Evolutionary conservation across 2,797 vertebrate species (phyloP).

Genomic region (Lindbergichthys nudifrons): DNA sequence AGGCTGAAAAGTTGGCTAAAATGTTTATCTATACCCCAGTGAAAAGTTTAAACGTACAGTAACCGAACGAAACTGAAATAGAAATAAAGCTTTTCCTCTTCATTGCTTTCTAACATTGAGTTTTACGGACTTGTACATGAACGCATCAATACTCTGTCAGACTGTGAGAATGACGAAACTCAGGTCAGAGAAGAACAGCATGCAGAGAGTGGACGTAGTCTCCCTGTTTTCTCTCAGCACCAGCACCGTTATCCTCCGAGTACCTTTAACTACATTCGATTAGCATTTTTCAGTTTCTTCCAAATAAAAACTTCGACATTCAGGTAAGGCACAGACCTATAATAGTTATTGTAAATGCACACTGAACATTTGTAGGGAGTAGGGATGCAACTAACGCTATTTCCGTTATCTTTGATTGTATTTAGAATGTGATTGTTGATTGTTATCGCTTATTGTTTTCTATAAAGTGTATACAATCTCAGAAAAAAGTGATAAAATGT

Average conservation of each 20-base stretch:
- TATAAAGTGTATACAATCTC: no score
- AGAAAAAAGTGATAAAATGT: no score
- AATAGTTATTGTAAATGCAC: not conserved
- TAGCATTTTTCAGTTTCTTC: not conserved
- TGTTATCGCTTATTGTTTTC: no score
- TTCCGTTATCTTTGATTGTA: no score
- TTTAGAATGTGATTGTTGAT: no score
- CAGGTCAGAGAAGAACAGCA: accelerated
- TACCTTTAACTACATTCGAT: accelerated
- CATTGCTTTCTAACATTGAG: accelerated
- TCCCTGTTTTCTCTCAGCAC: not conserved
- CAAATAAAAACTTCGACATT: not conserved
- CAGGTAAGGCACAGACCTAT: constrained; percentile 38
- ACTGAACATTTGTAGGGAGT: not conserved
- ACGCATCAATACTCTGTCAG: constrained; percentile 30
- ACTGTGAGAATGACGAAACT: constrained; percentile 33
- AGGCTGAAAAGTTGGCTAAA: not conserved
- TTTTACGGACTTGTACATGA: constrained; percentile 14
- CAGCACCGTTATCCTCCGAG: not conserved
- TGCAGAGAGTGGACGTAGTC: not conserved
- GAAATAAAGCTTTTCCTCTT: not conserved
- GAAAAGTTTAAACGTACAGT: not conserved
- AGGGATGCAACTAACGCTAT: not conserved
- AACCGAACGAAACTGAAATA: accelerated
- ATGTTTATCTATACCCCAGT: not conserved